Base-by-base conservation (phyloP, 2,888 invertebrate species). In the Onthophagus sagittarius region DNA sequence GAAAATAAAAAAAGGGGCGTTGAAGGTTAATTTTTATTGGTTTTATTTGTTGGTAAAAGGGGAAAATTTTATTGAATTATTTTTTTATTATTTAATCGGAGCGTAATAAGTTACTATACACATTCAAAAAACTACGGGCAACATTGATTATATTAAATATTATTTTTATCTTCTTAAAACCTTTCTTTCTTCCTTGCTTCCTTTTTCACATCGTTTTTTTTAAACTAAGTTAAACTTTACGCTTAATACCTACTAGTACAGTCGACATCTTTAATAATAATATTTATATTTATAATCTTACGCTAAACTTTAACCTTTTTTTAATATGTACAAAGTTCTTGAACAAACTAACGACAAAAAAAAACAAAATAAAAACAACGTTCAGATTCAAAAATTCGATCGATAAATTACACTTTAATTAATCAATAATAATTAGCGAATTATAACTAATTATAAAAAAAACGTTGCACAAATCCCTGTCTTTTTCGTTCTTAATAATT, bases 41-140 rank as follows among this genome's bases (percentile, higher is more conserved):
- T n/a, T 74, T 87, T 87, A 87, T 87, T 86, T 86, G 87, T 85
- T 78, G 32, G 2, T 67, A 67, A 15, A 67, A 67, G 13, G 31
- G 67, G 31, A 31, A 31, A n/a, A 31, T 67, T 32, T 67, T 67
- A 67, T 67, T 67, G 15, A 15, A 14, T 13, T 23, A 23, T 2
- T 3, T 81, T 82, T 81, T 83, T 82, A 82, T 83, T 15, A 62
- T 62, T 63, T 15, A 63, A 63, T 32, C 32, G 67, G 67, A 67
- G 67, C 67, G 84, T 83, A 84, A 85, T 85, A 85, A 85, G 84
- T 85, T 85, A 85, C 84, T 85, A 85, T 85, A 85, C 84, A 81
- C 83, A 85, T 84, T 85, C 81, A 85, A 78, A 85, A 31, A 78
- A 83, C 83, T 84, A 85, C 84, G 83, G 82, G 84, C 84, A 84